Percentiles rank a stretch among this genome's conserved stretches.
Conservation (phyloP, 2,113 vertebrate genomes). For the Morone chrysops region DNA sequence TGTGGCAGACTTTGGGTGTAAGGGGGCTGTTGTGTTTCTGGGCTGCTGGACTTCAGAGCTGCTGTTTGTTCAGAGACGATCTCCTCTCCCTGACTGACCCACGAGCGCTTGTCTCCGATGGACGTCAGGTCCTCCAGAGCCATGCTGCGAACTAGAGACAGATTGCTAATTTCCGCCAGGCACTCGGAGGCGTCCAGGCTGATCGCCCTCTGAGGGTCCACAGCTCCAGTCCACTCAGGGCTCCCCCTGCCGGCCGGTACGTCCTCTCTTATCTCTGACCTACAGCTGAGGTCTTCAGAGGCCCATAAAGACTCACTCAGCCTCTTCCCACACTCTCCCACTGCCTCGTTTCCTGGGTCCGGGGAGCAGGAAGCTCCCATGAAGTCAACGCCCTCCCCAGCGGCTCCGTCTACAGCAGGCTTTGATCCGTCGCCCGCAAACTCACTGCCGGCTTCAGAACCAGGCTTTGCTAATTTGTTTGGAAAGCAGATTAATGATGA, state of each 20-base stretch:
- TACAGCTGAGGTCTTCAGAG: conserved; percentile 65
- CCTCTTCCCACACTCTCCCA: conserved; percentile 60
- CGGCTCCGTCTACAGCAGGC: conserved; percentile 17
- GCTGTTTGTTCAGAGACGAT: neutral
- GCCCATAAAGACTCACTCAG: conserved; percentile 64
- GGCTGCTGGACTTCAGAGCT: neutral
- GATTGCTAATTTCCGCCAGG: conserved; percentile 54
- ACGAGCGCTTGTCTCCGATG: conserved; percentile 60
- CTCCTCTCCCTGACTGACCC: conserved; percentile 22
- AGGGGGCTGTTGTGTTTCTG: conserved; percentile 17
- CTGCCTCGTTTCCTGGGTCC: conserved; percentile 41
- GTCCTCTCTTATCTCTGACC: conserved; percentile 38
- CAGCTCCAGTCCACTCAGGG: conserved; percentile 42
- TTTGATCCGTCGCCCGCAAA: conserved; percentile 28
- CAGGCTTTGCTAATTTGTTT: conserved; percentile 71
- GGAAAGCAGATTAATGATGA: conserved; percentile 79
- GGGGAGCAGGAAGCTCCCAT: conserved; percentile 53
- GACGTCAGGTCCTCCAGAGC: conserved; percentile 81
- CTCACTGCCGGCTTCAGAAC: conserved; percentile 38
- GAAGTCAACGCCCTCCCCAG: conserved; percentile 31
- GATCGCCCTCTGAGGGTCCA: conserved; percentile 67
- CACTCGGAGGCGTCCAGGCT: conserved; percentile 77
- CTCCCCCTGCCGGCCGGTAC: conserved; percentile 37
- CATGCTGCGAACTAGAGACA: conserved; percentile 70
- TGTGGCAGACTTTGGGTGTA: neutral